Base-by-base conservation (phyloP, 53 echinoderm and acorn worm species). In the Crossaster papposus region DNA sequence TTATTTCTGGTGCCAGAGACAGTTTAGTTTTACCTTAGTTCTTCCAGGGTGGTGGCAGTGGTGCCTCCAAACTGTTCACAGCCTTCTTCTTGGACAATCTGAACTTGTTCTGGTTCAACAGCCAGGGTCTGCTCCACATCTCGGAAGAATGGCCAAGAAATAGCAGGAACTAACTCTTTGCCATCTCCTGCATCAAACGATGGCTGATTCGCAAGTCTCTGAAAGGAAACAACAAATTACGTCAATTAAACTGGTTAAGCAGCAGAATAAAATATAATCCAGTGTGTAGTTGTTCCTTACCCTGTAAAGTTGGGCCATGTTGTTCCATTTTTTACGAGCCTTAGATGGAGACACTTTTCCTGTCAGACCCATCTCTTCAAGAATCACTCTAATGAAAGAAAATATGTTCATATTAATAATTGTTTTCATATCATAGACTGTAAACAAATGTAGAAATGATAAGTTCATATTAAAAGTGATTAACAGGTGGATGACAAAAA, bases 281-380 rank as follows among this genome's bases (percentile, higher is more conserved):
- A 1, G 44, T 44, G 44, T 44, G 44, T 44, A 44, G 44, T 44
- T 44, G n/a, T 44, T 1, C 6, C 84, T 72, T 33, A 84, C 84
- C 52, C 72, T 70, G 72, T 84, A 84, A 5, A 84, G 84, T 30
- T 84, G 84, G 1, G 51, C 35, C 84, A 84, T 70, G 84, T 84
- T 84, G 72, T 84, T 84, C 84, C 84, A 84, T 72, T 84, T 84
- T 22, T 84, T 84, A 36, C 84, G 84, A 31, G 84, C 84, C 72
- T 84, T 71, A 4, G 51, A 30, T 20, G 84, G 84, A 6, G 84
- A 51, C 9, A 84, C 84, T 31, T 84, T 50, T 28, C 84, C 72
- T 2, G 52, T 50, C 31, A 84, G 32, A 44, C 84, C 84, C 84
- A 84, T 84, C 84, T 84, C 84, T 0, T 84, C 84, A 7, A 84